Percentiles rank a stretch among this genome's conserved stretches.
phyloP scores from a whole-genome alignment of 2,888 invertebrate species.

The Ypsolopha scabrella region DNA sequence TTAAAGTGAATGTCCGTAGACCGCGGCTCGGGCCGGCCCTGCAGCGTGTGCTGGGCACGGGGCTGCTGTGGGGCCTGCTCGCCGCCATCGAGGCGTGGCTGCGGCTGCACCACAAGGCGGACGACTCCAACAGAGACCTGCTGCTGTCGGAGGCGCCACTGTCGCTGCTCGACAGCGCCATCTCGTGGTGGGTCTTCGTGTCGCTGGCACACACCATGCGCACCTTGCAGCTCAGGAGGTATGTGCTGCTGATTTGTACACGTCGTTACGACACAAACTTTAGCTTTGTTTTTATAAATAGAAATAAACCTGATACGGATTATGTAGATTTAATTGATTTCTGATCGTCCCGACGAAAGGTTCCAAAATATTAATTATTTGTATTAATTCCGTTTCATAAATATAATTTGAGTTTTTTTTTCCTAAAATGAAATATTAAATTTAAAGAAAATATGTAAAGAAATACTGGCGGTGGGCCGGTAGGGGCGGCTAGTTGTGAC shows the following conservation, averaged over 20 bases:
- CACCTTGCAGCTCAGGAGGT: constrained; percentile 85
- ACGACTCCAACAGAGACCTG: constrained; percentile 42
- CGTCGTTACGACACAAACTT: neutral
- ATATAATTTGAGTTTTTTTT: too few relatives aligned
- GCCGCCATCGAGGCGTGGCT: constrained; percentile 90
- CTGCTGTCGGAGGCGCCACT: constrained; percentile 88
- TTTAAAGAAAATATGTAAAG: too few relatives aligned
- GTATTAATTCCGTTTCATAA: too few relatives aligned
- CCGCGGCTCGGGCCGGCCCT: constrained; percentile 90
- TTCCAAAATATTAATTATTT: too few relatives aligned
- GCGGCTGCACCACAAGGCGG: constrained; percentile 68
- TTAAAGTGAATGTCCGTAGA: constrained; percentile 34
- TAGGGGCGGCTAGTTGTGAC: too few relatives aligned
- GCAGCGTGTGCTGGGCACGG: constrained; percentile 88
- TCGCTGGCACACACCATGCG: constrained; percentile 91
- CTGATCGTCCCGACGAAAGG: too few relatives aligned
- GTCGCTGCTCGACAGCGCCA: constrained; percentile 85
- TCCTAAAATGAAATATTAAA: too few relatives aligned
- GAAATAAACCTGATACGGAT: too few relatives aligned
- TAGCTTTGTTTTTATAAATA: too few relatives aligned
- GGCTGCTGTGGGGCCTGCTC: constrained; percentile 84
- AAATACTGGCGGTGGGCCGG: too few relatives aligned
- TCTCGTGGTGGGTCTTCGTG: constrained; percentile 96
- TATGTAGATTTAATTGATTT: too few relatives aligned
- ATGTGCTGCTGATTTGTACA: constrained; percentile 11